Conservation (phyloP, 2,113 vertebrate genomes). For the Tauraco erythrolophus region DNA sequence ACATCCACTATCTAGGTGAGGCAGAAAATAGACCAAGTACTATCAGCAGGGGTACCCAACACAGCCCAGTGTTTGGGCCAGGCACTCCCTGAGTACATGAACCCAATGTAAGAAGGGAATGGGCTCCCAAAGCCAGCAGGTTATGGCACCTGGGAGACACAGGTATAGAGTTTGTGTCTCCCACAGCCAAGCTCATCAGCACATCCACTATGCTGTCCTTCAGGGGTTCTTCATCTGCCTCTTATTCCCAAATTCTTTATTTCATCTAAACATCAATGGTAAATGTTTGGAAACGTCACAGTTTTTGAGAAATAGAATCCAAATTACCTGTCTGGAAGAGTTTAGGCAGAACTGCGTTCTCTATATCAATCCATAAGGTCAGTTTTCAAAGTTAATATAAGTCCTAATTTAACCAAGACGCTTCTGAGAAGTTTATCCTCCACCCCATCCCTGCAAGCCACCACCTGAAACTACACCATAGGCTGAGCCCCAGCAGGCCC, state of each 20-base stretch:
- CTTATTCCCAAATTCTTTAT: neutral
- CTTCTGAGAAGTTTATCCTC: neutral
- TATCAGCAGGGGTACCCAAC: neutral
- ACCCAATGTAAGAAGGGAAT: neutral
- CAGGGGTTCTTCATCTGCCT: neutral
- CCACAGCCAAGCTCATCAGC: rapidly evolving
- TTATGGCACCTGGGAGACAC: neutral
- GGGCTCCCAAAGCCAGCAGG: neutral
- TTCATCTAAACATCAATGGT: neutral
- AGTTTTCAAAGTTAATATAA: neutral
- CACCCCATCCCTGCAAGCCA: neutral
- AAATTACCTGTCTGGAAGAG: neutral
- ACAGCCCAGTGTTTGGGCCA: neutral
- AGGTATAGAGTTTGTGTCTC: neutral
- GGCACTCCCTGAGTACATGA: neutral
- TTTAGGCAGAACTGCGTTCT: neutral
- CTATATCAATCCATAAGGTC: neutral
- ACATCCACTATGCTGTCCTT: neutral
- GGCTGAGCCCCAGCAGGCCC: too few relatives aligned
- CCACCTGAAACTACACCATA: neutral
- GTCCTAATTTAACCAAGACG: neutral
- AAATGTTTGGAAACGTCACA: neutral
- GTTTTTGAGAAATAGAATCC: neutral
- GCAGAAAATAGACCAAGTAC: neutral
- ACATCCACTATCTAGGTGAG: neutral